A percentile compares a stretch with the other conserved stretches of the same genome.
Evolutionary conservation across 1,140 invertebrate species (phyloP).

Genomic region (Drepana arcuata): DNA sequence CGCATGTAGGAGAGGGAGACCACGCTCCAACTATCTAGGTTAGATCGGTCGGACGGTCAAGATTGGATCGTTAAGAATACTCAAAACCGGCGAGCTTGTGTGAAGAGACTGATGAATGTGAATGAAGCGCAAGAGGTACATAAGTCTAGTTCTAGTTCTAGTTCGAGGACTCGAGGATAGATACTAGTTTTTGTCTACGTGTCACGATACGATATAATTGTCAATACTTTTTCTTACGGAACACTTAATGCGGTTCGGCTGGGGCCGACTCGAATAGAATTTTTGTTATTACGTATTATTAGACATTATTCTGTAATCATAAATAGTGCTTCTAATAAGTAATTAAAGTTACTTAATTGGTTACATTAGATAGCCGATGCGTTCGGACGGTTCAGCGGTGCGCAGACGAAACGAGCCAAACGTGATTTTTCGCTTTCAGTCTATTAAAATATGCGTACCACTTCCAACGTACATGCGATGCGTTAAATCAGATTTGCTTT

Average conservation of each 20-base stretch:
- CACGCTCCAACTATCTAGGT: too few relatives aligned
- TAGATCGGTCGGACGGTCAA: too few relatives aligned
- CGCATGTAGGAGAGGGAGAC: not conserved
- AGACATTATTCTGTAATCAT: slow-evolving; percentile 1
- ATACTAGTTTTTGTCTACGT: too few relatives aligned
- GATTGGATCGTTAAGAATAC: too few relatives aligned
- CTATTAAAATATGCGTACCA: slow-evolving; percentile 5
- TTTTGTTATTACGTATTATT: slow-evolving; percentile 4
- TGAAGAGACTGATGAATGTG: too few relatives aligned
- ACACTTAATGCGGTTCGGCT: not conserved
- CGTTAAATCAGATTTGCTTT: slow-evolving; percentile 6
- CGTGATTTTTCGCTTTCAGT: slow-evolving; percentile 10
- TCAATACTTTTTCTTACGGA: not conserved
- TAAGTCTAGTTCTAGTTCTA: not conserved
- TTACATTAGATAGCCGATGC: slow-evolving; percentile 17
- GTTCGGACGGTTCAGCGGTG: slow-evolving; percentile 12
- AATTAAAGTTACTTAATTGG: slow-evolving; percentile 26
- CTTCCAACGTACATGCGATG: slow-evolving; percentile 5
- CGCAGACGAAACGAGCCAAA: slow-evolving; percentile 7
- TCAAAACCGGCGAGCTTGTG: too few relatives aligned
- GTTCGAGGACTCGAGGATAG: not conserved
- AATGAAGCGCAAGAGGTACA: too few relatives aligned
- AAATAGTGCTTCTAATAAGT: slow-evolving; percentile 20
- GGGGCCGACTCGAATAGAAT: not conserved
- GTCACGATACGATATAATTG: not conserved